Evolutionary conservation across 2,888 invertebrate genomes (phyloP), one percentile per base, ranked within the genome.

Genomic region (Nasonia oneida): DNA sequence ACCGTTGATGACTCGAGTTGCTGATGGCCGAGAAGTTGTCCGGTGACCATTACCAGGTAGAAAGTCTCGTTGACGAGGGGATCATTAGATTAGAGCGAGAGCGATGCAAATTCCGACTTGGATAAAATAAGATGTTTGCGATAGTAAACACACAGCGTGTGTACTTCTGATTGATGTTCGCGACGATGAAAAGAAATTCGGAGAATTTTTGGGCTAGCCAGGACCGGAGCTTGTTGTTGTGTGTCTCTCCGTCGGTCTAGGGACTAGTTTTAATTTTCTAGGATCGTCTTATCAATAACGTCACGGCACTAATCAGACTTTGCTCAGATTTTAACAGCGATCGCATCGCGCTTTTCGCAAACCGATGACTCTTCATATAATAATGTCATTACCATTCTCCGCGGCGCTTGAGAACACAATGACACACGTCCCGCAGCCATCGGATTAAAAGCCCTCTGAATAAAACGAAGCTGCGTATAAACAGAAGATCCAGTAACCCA

Each of bases 341-440:
- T 29, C 29, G 29, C 29, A 0, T 1, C 29, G 39, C 39, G 73
- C 47, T 74, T 74, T 71, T 64, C 74, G 74, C 81, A 75, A 81
- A 81, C 64, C 64, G 64, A 81, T 81, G 81, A 81, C 81, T 81
- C 73, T n/a, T 57, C 81, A 64, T 74, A 81, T 74, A 81, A 81
- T 74, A 74, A 81, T 73, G 61, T 61, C 81, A 81, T 81, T 81
- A 81, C 57, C 57, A 42, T 57, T 79, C 74, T 23, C 37, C n/a
- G 61, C n/a, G n/a, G 61, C 78, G 78, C 33, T 14, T 61, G 61
- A 29, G n/a, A 50, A 50, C 33, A 33, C n/a, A 29, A 53, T 12
- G 73, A 73, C 81, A 73, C 6, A 42, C 14, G 15, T 50, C 10
- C 50, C 14, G 50, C 37, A 37, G 37, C 37, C 50, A 50, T 50